Percentiles rank a stretch among this genome's conserved stretches.
These are phyloP conservation scores for Chiloscyllium plagiosum DNA, from an alignment of 2,113 vertebrate genomes.

Conservation along the genomic window DNA sequence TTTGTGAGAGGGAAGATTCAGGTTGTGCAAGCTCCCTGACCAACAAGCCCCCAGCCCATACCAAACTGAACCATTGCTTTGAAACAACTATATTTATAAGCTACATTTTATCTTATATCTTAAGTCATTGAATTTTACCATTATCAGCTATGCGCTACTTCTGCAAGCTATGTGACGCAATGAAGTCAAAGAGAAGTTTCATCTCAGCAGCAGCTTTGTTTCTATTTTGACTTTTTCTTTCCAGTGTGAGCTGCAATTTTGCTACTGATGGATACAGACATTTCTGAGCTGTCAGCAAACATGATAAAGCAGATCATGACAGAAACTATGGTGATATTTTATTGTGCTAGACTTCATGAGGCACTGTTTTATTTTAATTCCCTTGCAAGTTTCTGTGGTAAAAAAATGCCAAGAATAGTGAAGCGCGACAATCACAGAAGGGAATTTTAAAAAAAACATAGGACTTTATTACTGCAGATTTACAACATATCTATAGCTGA, in stretches of 20 bases:
- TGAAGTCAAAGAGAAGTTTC: neutral
- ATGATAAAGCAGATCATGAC: slow-evolving; percentile 3
- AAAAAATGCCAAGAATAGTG: neutral
- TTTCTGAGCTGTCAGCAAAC: slow-evolving; percentile 11
- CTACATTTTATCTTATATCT: neutral
- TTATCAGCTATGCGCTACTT: neutral
- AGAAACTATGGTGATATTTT: neutral
- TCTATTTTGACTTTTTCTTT: neutral
- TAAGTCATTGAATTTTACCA: neutral
- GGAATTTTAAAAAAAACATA: neutral
- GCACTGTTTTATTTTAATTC: slow-evolving; percentile 18
- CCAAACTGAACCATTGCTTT: neutral
- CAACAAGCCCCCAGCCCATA: neutral
- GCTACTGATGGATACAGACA: slow-evolving; percentile 10
- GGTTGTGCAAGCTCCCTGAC: neutral
- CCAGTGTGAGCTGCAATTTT: neutral
- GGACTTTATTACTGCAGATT: slow-evolving; percentile 2
- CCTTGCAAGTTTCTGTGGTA: neutral
- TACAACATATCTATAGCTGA: slow-evolving; percentile 4
- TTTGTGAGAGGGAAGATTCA: neutral
- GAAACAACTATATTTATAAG: neutral
- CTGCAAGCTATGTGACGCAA: neutral
- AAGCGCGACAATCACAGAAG: neutral
- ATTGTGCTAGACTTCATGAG: neutral
- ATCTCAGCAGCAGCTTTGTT: slow-evolving; percentile 23